phyloP scores from a whole-genome alignment of 37 sponge, comb jelly and placozoan genomes.

The Chondrilla cf. caribensis region DNA sequence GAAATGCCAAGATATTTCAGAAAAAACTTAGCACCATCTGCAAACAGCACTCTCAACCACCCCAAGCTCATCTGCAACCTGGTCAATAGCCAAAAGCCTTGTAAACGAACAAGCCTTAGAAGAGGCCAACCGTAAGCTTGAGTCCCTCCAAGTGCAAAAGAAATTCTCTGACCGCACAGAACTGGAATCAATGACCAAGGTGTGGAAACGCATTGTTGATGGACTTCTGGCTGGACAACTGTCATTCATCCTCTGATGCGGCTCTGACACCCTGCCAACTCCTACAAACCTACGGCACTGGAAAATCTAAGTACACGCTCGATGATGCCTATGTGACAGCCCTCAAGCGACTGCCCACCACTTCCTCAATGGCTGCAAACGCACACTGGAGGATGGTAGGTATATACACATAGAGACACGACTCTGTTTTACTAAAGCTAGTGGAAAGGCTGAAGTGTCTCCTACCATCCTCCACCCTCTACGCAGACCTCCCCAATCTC shows the following conservation, averaged over 20 bases:
- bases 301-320: neutral
- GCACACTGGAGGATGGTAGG: neutral
- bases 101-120: neutral
- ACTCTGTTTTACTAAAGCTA: neutral
- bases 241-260: neutral
- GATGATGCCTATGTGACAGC: neutral
- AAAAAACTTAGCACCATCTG: neutral
- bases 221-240: constrained; percentile 9
- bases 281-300: constrained; percentile 20
- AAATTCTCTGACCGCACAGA: neutral
- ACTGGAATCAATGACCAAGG: neutral
- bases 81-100: neutral
- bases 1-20: neutral
- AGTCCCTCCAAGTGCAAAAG: neutral
- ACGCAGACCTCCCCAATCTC: neutral
- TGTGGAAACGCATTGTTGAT: constrained; percentile 13
- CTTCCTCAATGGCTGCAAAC: neutral
- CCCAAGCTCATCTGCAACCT: neutral
- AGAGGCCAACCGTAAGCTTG: neutral
- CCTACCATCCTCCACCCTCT: neutral
- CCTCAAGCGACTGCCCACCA: neutral
- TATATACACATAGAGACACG: neutral
- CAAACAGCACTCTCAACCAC: neutral
- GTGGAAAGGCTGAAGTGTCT: neutral
- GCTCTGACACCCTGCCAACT: constrained; percentile 34